Conservation (phyloP, 2,888 invertebrate species). For the Isoperla grammatica region DNA sequence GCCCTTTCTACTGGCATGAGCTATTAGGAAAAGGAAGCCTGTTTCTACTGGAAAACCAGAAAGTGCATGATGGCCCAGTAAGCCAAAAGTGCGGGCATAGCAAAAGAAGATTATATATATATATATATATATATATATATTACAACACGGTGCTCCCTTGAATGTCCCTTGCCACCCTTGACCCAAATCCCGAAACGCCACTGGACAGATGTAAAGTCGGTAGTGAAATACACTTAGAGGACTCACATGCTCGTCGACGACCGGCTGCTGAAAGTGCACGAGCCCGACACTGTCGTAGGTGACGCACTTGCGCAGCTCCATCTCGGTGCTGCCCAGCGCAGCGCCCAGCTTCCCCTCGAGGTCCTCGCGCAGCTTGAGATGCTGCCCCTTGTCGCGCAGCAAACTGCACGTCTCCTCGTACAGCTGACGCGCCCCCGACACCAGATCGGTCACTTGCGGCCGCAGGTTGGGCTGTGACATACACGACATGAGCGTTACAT, state of each 20-base stretch:
- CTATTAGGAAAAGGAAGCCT: no score
- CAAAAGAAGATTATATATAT: slow-evolving; percentile 33
- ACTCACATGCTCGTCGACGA: slow-evolving; percentile 33
- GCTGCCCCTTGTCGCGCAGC: slow-evolving; percentile 61
- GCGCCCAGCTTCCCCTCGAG: slow-evolving; percentile 62
- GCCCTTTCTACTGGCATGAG: no score
- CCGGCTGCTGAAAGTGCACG: slow-evolving; percentile 51
- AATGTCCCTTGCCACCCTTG: no score
- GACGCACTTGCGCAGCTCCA: slow-evolving; percentile 63
- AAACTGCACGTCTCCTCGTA: slow-evolving; percentile 68
- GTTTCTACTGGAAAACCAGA: no score
- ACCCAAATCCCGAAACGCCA: background rate
- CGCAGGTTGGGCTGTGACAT: slow-evolving; percentile 64
- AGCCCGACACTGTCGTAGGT: slow-evolving; percentile 54
- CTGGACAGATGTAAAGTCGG: slow-evolving; percentile 13
- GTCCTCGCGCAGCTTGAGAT: slow-evolving; percentile 58
- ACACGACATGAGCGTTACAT: no score
- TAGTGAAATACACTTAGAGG: slow-evolving; percentile 30
- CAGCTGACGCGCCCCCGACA: slow-evolving; percentile 57
- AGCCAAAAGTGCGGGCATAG: no score
- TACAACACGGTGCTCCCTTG: no score
- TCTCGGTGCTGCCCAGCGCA: slow-evolving; percentile 62
- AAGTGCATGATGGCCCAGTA: no score
- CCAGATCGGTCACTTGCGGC: slow-evolving; percentile 69
- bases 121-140: slow-evolving; percentile 30